A percentile compares a stretch with the other conserved stretches of the same genome.
phyloP scores from a whole-genome alignment of 2,888 invertebrate genomes.

The Aspidiotus destructor region DNA sequence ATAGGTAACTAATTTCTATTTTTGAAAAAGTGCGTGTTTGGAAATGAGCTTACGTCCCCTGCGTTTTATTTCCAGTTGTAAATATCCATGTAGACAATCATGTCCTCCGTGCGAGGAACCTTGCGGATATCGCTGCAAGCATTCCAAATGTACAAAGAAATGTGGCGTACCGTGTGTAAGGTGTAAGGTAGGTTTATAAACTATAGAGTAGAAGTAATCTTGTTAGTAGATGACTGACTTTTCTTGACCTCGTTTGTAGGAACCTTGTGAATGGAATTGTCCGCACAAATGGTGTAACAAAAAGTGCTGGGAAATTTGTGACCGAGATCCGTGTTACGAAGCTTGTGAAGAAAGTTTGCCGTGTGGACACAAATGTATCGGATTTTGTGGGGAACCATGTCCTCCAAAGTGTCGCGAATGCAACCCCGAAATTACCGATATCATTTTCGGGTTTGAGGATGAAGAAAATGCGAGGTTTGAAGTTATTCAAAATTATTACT shows the following conservation, averaged over 20 bases:
- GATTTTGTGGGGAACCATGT: slow-evolving; percentile 37
- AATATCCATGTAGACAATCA: slow-evolving; percentile 48
- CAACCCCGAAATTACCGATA: slow-evolving; percentile 43
- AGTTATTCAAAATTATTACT: too few relatives aligned
- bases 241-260: background rate
- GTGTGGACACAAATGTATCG: slow-evolving; percentile 36
- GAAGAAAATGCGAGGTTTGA: slow-evolving; percentile 45
- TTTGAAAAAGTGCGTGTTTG: background rate
- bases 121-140: slow-evolving; percentile 47
- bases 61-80: slow-evolving; percentile 43
- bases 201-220: too few relatives aligned
- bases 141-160: slow-evolving; percentile 46
- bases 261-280: background rate
- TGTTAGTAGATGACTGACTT: too few relatives aligned
- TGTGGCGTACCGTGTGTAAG: slow-evolving; percentile 44
- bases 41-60: background rate
- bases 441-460: slow-evolving; percentile 47
- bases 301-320: background rate
- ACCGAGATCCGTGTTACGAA: background rate
- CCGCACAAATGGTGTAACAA: background rate
- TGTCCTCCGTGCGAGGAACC: slow-evolving; percentile 50
- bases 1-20: slow-evolving; percentile 44
- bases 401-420: slow-evolving; percentile 50
- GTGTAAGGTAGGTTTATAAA: too few relatives aligned
- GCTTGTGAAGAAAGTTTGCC: slow-evolving; percentile 28